phyloP scores from a whole-genome alignment of 2,888 invertebrate species.

The Hyalella azteca region DNA sequence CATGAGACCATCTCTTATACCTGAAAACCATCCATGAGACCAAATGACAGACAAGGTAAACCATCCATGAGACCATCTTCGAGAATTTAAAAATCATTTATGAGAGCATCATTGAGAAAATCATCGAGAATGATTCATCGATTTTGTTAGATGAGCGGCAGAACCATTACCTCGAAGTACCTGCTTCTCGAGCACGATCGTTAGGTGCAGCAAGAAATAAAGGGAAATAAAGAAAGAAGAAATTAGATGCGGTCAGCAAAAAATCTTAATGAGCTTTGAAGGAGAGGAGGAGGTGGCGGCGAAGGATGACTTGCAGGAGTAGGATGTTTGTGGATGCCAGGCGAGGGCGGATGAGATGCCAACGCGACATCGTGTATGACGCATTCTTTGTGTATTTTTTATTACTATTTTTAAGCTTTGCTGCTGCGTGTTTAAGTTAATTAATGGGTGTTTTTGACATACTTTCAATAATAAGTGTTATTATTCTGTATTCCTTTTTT shows the following conservation, averaged over 20 bases:
- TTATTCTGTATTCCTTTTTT: no score
- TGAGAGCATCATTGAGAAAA: no score
- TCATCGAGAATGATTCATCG: conserved; percentile 1
- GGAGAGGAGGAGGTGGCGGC: neutral
- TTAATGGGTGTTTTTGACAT: no score
- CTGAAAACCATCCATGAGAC: no score
- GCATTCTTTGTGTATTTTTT: neutral
- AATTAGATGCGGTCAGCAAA: conserved; percentile 35
- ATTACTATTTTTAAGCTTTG: no score
- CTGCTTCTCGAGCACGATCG: conserved; percentile 7
- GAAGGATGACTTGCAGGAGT: neutral
- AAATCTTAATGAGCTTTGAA: conserved; percentile 33
- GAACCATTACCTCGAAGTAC: conserved; percentile 10
- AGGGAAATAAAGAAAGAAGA: neutral
- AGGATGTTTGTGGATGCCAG: neutral
- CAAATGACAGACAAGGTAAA: no score
- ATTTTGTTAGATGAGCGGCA: neutral
- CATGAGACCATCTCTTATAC: no score
- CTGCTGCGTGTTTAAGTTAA: no score
- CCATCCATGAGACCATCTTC: no score
- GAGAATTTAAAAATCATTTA: no score
- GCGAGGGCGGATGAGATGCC: neutral
- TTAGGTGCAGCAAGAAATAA: neutral
- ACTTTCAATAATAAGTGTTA: no score
- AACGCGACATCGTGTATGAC: neutral